Base-by-base conservation (phyloP, 2,113 vertebrate genomes). In the Trichomycterus rosablanca region DNA sequence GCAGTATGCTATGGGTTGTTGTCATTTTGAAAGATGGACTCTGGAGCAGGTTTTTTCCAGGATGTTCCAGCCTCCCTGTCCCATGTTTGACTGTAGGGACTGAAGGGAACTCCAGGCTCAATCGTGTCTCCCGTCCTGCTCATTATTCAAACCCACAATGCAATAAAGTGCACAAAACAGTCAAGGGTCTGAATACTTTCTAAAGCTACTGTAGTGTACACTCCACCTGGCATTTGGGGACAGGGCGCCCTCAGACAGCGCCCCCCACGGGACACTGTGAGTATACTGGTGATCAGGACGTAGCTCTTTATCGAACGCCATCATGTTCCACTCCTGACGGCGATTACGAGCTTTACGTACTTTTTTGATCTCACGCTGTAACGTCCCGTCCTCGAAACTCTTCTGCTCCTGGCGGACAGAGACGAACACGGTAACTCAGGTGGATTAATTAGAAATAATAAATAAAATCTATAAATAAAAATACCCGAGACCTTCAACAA, bases 291-390 rank as follows among this genome's bases (percentile, higher is more conserved):
- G 87, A 81, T 96, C 93, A 40, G 94, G 93, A 70, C 93, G 91
- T 65, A 96, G 91, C 81, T 98, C 94, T 80, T 94, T 96, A 85
- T 98, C 93, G 71, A 93, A 91, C 0, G 93, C 93, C 93, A 97
- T 95, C 87, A 94, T 90, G 84, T 90, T 97, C 95, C 94, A 98
- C 73, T 97, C 92, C 57, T 96, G 93, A 61, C 91, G 89, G 76
- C 95, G 92, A 89, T 94, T 97, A 43, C 90, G 87, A 68, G 87
- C 94, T 85, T 97, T 97, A 79, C 95, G 90, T 85, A 97, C 93
- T 74, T 95, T 97, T 85, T 93, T 97, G 76, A 94, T 91, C 86
- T 98, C 94, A 5, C 91, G 90, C 44, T 91, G 89, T 70, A 83
- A 65, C 1, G 92, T 92, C 81, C 89, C 91, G 68, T 94, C 94